phyloP scores from a whole-genome alignment of 2,113 vertebrate species.

The Tragulus kanchil region DNA sequence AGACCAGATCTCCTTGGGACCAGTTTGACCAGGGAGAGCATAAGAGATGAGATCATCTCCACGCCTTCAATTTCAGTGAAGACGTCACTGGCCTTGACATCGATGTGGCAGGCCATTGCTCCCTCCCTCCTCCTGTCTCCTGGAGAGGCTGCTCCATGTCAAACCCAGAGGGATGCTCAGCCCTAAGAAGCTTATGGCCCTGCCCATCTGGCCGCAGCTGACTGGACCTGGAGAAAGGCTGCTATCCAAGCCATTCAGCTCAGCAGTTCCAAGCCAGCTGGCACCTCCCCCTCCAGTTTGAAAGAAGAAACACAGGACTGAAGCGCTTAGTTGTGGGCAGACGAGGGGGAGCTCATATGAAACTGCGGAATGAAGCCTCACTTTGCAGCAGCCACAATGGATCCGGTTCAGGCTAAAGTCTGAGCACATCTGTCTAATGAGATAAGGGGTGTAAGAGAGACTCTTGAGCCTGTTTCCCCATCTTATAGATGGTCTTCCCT shows the following conservation, averaged over 20 bases:
- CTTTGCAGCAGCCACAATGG: background rate
- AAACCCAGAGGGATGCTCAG: background rate
- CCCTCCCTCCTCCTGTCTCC: background rate
- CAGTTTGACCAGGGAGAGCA: background rate
- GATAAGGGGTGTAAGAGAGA: rapidly evolving
- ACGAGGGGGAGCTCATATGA: rapidly evolving
- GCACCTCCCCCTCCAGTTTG: background rate
- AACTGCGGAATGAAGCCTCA: background rate
- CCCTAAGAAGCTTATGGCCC: rapidly evolving
- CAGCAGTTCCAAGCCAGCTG: rapidly evolving
- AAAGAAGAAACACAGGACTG: background rate
- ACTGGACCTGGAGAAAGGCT: rapidly evolving
- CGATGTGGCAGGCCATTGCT: background rate
- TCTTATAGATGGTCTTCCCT: background rate
- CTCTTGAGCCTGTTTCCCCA: rapidly evolving
- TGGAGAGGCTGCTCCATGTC: background rate
- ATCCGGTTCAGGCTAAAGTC: rapidly evolving
- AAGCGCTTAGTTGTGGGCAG: background rate
- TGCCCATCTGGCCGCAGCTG: rapidly evolving
- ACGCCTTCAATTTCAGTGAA: background rate
- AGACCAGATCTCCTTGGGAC: background rate
- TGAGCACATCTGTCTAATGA: background rate
- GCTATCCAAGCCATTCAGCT: background rate
- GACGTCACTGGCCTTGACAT: slow-evolving; percentile 56
- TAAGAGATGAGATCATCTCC: background rate